Evolutionary conservation across 2,888 invertebrate genomes (phyloP).

Genomic region (Lissocephala sabroskyi): DNA sequence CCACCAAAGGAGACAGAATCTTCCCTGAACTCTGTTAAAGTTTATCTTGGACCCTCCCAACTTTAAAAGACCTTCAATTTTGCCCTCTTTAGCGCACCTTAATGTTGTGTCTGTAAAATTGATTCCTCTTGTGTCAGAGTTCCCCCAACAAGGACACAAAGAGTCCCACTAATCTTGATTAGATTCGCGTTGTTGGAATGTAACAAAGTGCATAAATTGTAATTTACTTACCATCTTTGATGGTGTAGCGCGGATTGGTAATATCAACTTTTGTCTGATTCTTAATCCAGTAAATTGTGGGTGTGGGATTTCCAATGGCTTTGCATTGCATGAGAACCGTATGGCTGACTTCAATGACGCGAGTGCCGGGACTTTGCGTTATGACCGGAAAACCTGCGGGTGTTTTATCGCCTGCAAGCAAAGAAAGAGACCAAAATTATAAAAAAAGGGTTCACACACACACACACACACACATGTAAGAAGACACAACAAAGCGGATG

Average conservation of each 20-base stretch:
- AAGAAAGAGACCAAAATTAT: slow-evolving; percentile 12
- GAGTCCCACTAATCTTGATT: no score
- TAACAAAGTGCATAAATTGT: background rate
- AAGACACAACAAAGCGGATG: slow-evolving; percentile 4
- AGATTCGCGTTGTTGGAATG: no score
- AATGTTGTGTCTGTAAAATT: no score
- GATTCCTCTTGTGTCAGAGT: no score
- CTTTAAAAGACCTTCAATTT: no score
- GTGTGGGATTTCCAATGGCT: slow-evolving; percentile 87
- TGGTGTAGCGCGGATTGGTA: slow-evolving; percentile 87
- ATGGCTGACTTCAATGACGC: slow-evolving; percentile 97
- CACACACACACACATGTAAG: slow-evolving; percentile 17
- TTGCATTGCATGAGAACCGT: slow-evolving; percentile 91
- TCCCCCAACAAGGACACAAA: no score
- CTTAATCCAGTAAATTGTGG: slow-evolving; percentile 92
- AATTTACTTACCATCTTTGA: slow-evolving; percentile 81
- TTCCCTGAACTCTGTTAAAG: no score
- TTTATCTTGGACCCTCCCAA: no score
- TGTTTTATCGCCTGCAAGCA: slow-evolving; percentile 81
- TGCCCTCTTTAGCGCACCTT: no score
- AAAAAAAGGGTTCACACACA: no score
- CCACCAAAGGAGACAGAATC: no score
- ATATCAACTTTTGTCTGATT: slow-evolving; percentile 92
- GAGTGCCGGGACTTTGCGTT: slow-evolving; percentile 88
- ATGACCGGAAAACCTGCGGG: slow-evolving; percentile 95